phyloP scores from a whole-genome alignment of 2,797 vertebrate genomes.

The Cuniculus paca region DNA sequence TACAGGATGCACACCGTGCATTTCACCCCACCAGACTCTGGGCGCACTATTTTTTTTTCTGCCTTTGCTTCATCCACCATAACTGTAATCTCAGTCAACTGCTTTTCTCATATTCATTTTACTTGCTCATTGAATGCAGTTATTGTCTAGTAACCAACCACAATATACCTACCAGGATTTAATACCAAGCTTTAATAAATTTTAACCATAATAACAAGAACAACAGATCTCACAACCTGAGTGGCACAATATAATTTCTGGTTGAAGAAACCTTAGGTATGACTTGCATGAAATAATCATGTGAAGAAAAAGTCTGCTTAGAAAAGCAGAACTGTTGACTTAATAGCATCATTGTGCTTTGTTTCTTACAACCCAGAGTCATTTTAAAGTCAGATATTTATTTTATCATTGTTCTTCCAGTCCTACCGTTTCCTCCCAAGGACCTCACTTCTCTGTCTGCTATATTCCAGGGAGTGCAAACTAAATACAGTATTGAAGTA shows the following conservation, averaged over 20 bases:
- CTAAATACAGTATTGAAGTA: conserved; percentile 27
- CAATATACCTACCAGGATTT: not conserved
- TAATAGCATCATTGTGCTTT: not conserved
- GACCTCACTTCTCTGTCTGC: conserved; percentile 32
- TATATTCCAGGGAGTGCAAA: conserved; percentile 47
- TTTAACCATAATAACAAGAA: not conserved
- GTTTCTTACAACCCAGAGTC: not conserved
- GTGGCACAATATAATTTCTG: not conserved
- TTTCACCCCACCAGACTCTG: too few species aligned
- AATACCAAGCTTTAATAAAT: not conserved
- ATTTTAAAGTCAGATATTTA: conserved; percentile 56
- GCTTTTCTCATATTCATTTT: not conserved
- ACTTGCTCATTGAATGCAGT: not conserved
- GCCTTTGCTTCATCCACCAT: not conserved
- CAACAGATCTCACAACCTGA: not conserved
- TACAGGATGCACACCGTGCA: fast-evolving
- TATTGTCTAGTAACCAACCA: not conserved
- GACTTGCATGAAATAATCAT: not conserved
- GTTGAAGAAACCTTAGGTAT: not conserved
- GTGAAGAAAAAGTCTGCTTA: not conserved
- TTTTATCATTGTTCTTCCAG: conserved; percentile 51
- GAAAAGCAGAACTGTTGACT: not conserved
- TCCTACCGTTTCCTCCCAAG: not conserved
- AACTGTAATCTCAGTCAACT: not conserved
- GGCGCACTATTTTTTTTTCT: not conserved